phyloP scores from a whole-genome alignment of 2,888 invertebrate genomes.

The Hedya salicella region DNA sequence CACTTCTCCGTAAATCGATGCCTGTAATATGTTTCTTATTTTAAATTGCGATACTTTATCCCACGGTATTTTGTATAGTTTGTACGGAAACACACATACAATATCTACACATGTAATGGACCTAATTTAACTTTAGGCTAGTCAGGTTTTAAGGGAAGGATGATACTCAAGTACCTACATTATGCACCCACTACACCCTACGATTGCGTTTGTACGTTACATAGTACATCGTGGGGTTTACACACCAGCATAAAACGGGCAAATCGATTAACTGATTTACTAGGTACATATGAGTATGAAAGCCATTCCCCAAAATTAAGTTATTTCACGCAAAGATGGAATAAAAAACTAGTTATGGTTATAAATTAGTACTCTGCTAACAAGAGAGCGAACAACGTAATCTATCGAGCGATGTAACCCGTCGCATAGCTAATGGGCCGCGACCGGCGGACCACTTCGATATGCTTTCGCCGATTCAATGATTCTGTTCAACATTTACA shows the following conservation, averaged over 20 bases:
- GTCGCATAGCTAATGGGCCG: constrained; percentile 63
- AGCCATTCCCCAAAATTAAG: constrained; percentile 6
- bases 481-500: constrained; percentile 42
- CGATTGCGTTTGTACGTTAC: too few relatives aligned
- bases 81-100: too few relatives aligned
- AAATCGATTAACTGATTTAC: background rate
- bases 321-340: constrained; percentile 7
- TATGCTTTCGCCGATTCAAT: constrained; percentile 68
- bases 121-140: too few relatives aligned
- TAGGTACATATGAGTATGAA: background rate
- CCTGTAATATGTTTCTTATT: too few relatives aligned
- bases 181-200: too few relatives aligned
- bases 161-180: too few relatives aligned
- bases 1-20: background rate
- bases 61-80: too few relatives aligned
- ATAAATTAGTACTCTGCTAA: constrained; percentile 14
- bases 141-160: too few relatives aligned
- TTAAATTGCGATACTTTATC: too few relatives aligned
- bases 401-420: constrained; percentile 36
- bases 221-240: too few relatives aligned
- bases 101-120: too few relatives aligned
- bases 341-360: constrained; percentile 29
- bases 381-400: constrained; percentile 38
- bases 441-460: constrained; percentile 57
- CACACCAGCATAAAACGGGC: too few relatives aligned